These are phyloP conservation scores for Anastatus disparis DNA, from an alignment of 1,140 invertebrate genomes.

Conservation along the genomic window DNA sequence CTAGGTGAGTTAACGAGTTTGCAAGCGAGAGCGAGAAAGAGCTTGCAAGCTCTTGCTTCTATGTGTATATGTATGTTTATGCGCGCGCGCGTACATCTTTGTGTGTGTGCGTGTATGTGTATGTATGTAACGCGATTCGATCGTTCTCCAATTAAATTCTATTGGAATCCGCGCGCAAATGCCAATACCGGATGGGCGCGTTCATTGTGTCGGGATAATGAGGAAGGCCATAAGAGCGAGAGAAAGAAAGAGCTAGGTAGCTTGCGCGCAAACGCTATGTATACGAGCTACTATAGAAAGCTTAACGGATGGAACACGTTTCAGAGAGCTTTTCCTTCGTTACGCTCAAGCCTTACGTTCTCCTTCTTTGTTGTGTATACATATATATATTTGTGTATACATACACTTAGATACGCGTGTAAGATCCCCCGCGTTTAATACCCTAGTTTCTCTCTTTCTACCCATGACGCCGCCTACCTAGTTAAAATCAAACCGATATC, in stretches of 20 bases:
- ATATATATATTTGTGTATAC: neutral
- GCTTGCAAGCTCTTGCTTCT: no score
- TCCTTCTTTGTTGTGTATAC: neutral
- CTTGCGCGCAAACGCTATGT: no score
- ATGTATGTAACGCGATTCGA: conserved; percentile 39
- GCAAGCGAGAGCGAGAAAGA: no score
- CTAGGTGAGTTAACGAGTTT: neutral
- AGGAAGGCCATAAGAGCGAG: conserved; percentile 45
- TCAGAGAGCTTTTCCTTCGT: neutral
- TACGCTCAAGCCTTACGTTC: neutral
- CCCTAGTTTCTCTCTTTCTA: no score
- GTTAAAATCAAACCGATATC: no score
- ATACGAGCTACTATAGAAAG: no score
- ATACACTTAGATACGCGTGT: no score
- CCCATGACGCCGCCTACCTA: no score
- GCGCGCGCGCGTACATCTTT: no score
- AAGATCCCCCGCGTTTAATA: no score
- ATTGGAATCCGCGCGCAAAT: conserved; percentile 57
- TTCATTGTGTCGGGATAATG: conserved; percentile 57
- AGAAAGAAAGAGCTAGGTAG: neutral
- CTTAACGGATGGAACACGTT: conserved; percentile 10
- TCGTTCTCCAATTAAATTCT: conserved; percentile 59
- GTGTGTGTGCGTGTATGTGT: no score
- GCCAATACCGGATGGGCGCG: conserved; percentile 53
- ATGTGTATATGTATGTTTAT: no score